Evolutionary conservation across 2,888 invertebrate species (phyloP), one percentile per base, ranked within the genome.

Genomic region (Acanthacorydalis orientalis): DNA sequence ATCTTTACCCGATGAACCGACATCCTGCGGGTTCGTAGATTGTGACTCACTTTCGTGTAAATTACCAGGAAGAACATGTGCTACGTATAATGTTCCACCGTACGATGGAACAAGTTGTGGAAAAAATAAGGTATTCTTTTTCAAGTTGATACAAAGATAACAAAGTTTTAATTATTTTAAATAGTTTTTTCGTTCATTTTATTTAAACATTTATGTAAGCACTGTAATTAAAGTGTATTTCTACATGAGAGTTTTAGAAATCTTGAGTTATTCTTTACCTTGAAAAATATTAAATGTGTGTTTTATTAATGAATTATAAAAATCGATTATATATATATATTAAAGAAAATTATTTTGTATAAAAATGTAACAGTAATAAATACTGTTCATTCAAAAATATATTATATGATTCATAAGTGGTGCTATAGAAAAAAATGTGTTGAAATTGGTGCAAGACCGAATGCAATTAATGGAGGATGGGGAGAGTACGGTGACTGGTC

Each of bases 101-200:
- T 78, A 75, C 1, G 79, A 79, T 54, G 80, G 81, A 1, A 80
- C 80, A 0, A 70, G 72, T 49, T 81, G 80, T 58, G 79, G 73
- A 7, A 66, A 68, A 50, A 74, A 78, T 54, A 77, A 72, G 70
- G 78, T 70, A 56, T 48, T 14, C 16, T 14, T n/a, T n/a, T n/a
- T n/a, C n/a, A n/a, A n/a, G n/a, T n/a, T n/a, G n/a, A n/a, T n/a
- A n/a, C n/a, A n/a, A n/a, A n/a, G n/a, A n/a, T n/a, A n/a, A n/a
- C n/a, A n/a, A n/a, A n/a, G n/a, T n/a, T n/a, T n/a, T n/a, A n/a
- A n/a, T n/a, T n/a, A n/a, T n/a, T n/a, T n/a, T n/a, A n/a, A n/a
- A n/a, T n/a, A n/a, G n/a, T n/a, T n/a, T n/a, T n/a, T n/a, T n/a
- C n/a, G n/a, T n/a, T n/a, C n/a, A n/a, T n/a, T n/a, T n/a, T n/a